Base-by-base conservation (phyloP, 2,888 invertebrate genomes). In the Maniola hyperantus region DNA sequence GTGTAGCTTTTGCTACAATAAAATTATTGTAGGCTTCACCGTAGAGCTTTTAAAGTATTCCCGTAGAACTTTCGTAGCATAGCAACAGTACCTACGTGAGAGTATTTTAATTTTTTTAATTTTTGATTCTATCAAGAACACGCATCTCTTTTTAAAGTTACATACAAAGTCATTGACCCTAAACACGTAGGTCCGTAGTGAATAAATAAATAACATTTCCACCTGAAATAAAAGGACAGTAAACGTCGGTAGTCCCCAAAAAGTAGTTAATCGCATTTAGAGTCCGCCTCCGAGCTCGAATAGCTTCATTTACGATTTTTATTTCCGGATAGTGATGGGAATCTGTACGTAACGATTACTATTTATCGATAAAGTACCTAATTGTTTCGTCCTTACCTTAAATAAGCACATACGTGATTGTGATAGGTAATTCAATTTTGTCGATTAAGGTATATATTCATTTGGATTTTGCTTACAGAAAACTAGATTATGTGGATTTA, bases 221-320 rank as follows among this genome's bases (percentile, higher is more conserved):
- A 91, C 91, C 89, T 91, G 89, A 91, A 88, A 90, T 91, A 91
- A 91, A 91, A 89, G 87, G 83, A 89, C 87, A 86, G 83, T 91
- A 89, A 91, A 91, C 82, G 85, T 77, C 81, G 81, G 81, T 79
- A 78, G 81, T 84, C 84, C 86, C 83, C 81, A 83, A 85, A 88
- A 88, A 82, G 90, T 83, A 90, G 86, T 91, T 91, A 91, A 91
- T 90, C 85, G 86, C 84, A 82, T 85, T 85, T 80, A 80, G 85
- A 85, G 83, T 85, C 86, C 83, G 85, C 83, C 84, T 81, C 83
- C 74, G 82, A 79, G 84, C 83, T 80, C 77, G 80, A 91, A 92
- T 91, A 81, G 89, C 91, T 92, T 92, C 91, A 92, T 92, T 91
- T 92, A 91, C 91, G 89, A 89, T 92, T 91, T 91, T 91, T 91